These are phyloP conservation scores for Betta splendens DNA, from an alignment of 2,797 vertebrate genomes.

Conservation along the genomic window DNA sequence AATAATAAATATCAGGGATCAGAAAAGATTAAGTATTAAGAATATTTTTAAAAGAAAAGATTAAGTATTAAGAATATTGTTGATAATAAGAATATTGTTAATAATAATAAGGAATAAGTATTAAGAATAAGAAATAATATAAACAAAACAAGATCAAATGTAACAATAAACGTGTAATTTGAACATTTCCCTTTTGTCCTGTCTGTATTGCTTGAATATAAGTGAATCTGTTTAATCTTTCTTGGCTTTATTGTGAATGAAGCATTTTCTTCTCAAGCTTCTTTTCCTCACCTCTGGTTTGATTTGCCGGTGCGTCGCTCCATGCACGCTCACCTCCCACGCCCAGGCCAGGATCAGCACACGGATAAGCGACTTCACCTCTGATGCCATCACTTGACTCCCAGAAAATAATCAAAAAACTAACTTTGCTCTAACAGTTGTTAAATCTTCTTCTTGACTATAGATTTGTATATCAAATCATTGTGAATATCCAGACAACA, in stretches of 20 bases:
- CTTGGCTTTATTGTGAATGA: too few species aligned
- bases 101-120: too few species aligned
- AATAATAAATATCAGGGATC: not conserved
- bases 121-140: too few species aligned
- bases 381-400: constrained; percentile 67
- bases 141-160: too few species aligned
- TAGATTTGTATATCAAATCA: constrained; percentile 78
- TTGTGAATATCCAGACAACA: constrained; percentile 38
- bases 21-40: not conserved
- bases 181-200: too few species aligned
- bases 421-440: constrained; percentile 17
- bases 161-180: too few species aligned
- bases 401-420: constrained; percentile 14
- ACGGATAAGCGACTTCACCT: constrained; percentile 54
- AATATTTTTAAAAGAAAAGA: too few species aligned
- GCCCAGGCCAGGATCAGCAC: constrained; percentile 74
- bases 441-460: constrained; percentile 22
- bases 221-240: too few species aligned
- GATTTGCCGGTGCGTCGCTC: constrained; percentile 59
- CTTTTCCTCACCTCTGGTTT: constrained; percentile 78
- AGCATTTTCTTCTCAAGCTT: too few species aligned
- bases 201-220: too few species aligned
- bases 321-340: constrained; percentile 69
- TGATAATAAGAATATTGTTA: too few species aligned
- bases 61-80: too few species aligned